Base-by-base conservation (phyloP, 2,888 invertebrate genomes). In the Sepioteuthis lessoniana region DNA sequence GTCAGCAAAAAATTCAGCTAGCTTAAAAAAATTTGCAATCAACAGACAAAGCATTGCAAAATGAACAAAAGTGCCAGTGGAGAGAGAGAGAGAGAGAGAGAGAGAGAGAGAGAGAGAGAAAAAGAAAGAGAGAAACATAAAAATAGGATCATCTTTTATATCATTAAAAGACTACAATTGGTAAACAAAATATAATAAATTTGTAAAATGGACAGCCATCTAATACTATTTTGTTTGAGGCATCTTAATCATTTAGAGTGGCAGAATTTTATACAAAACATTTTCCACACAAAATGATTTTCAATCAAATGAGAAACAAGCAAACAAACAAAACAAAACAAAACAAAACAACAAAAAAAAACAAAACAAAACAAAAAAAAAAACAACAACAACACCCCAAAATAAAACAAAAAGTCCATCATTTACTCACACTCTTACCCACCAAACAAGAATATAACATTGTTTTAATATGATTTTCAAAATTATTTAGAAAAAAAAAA, bases 11-110 rank as follows among this genome's bases (percentile, higher is more conserved):
- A 76, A n/a, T 35, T 35, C n/a, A 35, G n/a, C 76, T 76, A 76
- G 35, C 76, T 76, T 76, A n/a, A 76, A 76, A 76, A 76, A 42
- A 5, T 42, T 76, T 76, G n/a, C 76, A 76, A 76, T 35, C 76
- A 76, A 76, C 76, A 76, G 76, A 76, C 76, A 76, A 76, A 76
- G 76, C 76, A 35, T 76, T 76, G 76, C 76, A 76, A 76, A 76
- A 76, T 76, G 35, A 76, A 76, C 76, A 76, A 76, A 76, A 19
- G 76, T 76, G 76, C 76, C 13, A 35, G n/a, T 16, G 76, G n/a
- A 16, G n/a, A 76, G 19, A 76, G 35, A 76, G n/a, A 76, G n/a
- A 76, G 13, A 76, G 28, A n/a, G 8, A n/a, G n/a, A n/a, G n/a
- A n/a, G n/a, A n/a, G n/a, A n/a, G n/a, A 60, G 31, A 10, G 76